Evolutionary conservation across 2,113 vertebrate species (phyloP), one percentile per base, ranked within the genome.

Genomic region (Acrocephalus kingi): DNA sequence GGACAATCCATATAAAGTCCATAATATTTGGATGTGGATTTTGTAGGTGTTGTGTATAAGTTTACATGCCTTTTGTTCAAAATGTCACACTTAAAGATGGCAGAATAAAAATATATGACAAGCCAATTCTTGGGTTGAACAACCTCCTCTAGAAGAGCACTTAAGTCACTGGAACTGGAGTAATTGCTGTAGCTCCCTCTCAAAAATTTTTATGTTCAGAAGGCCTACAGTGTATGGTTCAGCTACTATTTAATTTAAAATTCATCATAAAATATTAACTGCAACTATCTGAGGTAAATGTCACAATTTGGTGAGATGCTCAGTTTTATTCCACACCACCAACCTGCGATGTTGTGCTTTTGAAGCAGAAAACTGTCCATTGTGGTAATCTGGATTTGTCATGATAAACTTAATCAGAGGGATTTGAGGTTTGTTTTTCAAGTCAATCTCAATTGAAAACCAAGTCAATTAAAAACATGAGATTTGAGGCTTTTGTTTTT

Each of bases 221-320:
- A 92, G 71, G 41, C 23, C 3, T 55, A 45, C 7, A 94, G 51
- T 31, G 15, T 81, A 51, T 84, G 77, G n/a, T 89, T 89, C 83
- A 92, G 41, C 73, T 46, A 20, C 19, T 63, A 93, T 81, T 97
- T 66, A 90, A 52, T 90, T 78, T 93, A 78, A 75, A 75, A 76
- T 90, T 81, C 23, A 58, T 86, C 41, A 92, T 93, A 69, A 96
- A 96, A 95, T 93, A 59, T 49, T 92, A 79, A 71, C 41, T 69
- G 83, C 54, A 55, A 27, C 62, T 89, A 82, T 94, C 85, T 76
- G 59, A 87, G 45, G 30, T 95, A 96, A 92, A 74, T 71, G 73
- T 64, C 69, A 84, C 33, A 15, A 14, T 72, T 89, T 81, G 49
- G 56, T 88, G 48, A 76, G 24, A 59, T 87, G 37, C 35, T 30